Percentiles rank a stretch among this genome's conserved stretches.
Conservation (phyloP, 2,797 vertebrate genomes). For the Rallus crepitans region DNA sequence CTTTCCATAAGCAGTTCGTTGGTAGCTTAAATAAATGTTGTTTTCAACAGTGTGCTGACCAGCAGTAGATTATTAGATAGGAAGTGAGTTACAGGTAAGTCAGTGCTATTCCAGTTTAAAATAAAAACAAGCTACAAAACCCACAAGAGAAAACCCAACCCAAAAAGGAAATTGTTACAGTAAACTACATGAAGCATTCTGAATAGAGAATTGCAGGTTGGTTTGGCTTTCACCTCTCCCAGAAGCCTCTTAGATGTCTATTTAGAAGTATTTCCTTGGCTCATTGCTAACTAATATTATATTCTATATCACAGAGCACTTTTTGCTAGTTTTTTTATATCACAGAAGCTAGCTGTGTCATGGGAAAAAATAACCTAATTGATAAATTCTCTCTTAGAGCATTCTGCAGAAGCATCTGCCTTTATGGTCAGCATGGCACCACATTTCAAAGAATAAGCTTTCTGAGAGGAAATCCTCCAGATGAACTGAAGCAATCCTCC, state of each 20-base stretch:
- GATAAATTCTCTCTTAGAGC: neutral
- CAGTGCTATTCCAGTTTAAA: neutral
- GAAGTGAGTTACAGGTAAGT: neutral
- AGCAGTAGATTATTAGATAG: neutral
- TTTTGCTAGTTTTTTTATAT: neutral
- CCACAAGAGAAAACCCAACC: no score
- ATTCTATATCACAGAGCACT: neutral
- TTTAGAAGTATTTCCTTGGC: neutral
- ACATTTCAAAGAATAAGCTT: neutral
- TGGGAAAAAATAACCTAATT: neutral
- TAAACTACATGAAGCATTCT: neutral
- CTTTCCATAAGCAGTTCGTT: neutral
- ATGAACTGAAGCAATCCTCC: neutral
- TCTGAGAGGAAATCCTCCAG: neutral
- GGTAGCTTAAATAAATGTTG: neutral
- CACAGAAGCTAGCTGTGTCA: neutral
- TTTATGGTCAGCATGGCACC: neutral
- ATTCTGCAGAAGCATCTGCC: neutral
- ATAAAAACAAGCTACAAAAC: no score
- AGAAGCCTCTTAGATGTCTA: neutral
- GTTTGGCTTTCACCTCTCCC: neutral
- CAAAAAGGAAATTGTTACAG: neutral
- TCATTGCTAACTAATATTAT: neutral
- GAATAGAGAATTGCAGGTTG: neutral
- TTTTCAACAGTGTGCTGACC: neutral